These are phyloP conservation scores for Anastrepha ludens DNA, from an alignment of 1,140 invertebrate genomes.

Conservation along the genomic window DNA sequence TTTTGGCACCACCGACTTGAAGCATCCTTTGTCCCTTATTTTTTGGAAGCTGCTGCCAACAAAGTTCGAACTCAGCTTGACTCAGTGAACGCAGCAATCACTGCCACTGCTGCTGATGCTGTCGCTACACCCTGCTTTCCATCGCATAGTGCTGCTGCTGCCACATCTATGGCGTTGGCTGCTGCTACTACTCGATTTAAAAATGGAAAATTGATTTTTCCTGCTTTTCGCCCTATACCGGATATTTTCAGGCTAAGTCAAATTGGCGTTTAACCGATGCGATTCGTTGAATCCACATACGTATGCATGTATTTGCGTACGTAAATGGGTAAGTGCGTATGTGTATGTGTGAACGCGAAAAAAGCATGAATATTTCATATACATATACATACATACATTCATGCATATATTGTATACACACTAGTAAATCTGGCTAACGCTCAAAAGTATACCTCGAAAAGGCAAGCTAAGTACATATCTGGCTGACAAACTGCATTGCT, in stretches of 20 bases:
- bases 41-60: background rate
- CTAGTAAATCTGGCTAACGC: background rate
- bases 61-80: background rate
- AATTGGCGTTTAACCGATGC: constrained; percentile 41
- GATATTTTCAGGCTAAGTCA: constrained; percentile 60
- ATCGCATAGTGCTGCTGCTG: background rate
- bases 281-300: background rate
- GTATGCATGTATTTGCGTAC: background rate
- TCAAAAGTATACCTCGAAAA: constrained; percentile 12
- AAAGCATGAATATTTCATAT: background rate
- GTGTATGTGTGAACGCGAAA: too few relatives aligned
- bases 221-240: constrained; percentile 67
- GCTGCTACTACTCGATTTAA: constrained; percentile 66
- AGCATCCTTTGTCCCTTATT: constrained; percentile 37
- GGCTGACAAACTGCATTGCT: background rate
- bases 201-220: constrained; percentile 75
- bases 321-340: background rate
- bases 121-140: constrained; percentile 7
- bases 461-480: background rate
- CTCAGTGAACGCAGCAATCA: too few relatives aligned
- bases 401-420: background rate
- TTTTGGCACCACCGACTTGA: constrained; percentile 4
- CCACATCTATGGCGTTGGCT: background rate
- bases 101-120: constrained; percentile 14
- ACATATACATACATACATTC: background rate